Percentiles rank a stretch among this genome's conserved stretches.
Conservation (phyloP, 2,113 vertebrate genomes). For the Pomatostomus ruficeps region DNA sequence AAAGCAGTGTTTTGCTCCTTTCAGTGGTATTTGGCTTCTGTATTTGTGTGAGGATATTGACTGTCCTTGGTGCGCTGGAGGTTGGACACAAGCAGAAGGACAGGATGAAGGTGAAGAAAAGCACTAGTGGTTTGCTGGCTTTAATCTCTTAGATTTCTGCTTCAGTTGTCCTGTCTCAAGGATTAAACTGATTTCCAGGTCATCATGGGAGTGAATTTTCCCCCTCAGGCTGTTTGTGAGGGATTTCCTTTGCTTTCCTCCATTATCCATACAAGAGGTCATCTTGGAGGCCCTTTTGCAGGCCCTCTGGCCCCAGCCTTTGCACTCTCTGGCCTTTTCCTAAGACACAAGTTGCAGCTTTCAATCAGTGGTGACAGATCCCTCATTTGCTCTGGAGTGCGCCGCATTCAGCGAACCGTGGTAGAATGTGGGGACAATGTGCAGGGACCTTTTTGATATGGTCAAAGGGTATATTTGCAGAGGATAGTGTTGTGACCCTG, state of each 20-base stretch:
- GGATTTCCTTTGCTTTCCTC: background rate
- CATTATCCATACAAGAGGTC: background rate
- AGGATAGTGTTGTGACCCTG: background rate
- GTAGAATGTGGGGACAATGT: background rate
- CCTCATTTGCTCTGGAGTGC: background rate
- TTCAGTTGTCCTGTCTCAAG: background rate
- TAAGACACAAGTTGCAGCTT: background rate
- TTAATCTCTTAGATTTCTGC: background rate
- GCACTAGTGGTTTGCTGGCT: background rate
- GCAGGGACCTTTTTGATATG: background rate
- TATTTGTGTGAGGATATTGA: background rate
- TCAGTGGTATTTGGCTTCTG: background rate
- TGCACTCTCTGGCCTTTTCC: background rate
- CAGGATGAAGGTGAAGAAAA: background rate
- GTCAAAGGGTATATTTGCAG: background rate
- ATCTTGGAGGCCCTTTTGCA: background rate
- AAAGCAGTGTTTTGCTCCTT: background rate
- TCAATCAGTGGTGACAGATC: background rate
- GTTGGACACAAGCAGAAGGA: background rate
- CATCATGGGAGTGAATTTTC: background rate
- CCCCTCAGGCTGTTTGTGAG: background rate
- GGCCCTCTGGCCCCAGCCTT: background rate
- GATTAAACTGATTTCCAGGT: background rate
- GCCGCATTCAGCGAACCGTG: rapidly evolving
- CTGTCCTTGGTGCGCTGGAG: background rate